These are phyloP conservation scores for Aleiodes alternator DNA, from an alignment of 2,888 invertebrate species.

Conservation along the genomic window DNA sequence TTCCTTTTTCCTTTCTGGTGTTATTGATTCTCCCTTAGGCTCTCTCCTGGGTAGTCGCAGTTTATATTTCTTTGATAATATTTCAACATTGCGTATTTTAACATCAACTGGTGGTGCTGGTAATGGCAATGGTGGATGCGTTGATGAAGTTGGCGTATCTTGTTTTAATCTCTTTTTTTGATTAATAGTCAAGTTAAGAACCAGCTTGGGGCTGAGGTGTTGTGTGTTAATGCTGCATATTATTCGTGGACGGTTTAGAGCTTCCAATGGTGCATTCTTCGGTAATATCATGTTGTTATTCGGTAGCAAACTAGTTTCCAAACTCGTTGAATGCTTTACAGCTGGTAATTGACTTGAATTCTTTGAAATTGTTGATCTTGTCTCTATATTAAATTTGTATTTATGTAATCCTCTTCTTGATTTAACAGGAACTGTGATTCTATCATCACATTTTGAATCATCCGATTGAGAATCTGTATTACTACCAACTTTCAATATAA, in stretches of 20 bases:
- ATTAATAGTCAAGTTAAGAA: neutral
- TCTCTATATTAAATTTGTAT: neutral
- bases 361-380: neutral
- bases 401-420: neutral
- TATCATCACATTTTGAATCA: constrained; percentile 21
- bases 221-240: constrained; percentile 16
- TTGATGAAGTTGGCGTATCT: neutral
- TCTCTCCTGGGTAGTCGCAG: neutral
- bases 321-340: no score
- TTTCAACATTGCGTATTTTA: constrained; percentile 8
- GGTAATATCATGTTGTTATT: no score
- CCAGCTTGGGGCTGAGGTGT: neutral
- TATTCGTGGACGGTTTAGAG: neutral
- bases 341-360: neutral
- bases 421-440: neutral
- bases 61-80: constrained; percentile 13
- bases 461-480: constrained; percentile 24
- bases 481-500: constrained; percentile 39
- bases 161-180: neutral
- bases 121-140: neutral
- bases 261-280: no score
- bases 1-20: neutral
- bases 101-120: no score
- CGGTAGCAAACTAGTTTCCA: no score
- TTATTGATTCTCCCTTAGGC: neutral